Conservation (phyloP, 2,797 vertebrate species). For the Alexandromys oeconomus region DNA sequence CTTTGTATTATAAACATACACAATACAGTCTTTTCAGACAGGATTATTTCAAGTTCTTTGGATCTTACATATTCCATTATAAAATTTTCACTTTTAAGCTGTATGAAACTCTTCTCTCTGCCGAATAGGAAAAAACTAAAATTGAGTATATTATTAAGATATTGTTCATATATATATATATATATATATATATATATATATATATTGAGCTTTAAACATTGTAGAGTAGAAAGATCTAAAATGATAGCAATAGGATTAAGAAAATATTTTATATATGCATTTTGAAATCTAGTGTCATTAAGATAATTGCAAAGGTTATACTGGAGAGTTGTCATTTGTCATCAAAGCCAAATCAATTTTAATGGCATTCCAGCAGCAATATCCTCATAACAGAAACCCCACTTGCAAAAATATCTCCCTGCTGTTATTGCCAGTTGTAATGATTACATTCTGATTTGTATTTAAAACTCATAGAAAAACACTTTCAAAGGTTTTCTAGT, state of each 20-base stretch:
- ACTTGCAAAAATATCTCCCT: slow-evolving; percentile 1
- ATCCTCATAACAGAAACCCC: not conserved
- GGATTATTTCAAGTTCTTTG: not conserved
- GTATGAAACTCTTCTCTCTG: not conserved
- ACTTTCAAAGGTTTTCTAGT: slow-evolving; percentile 64
- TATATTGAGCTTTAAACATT: not conserved
- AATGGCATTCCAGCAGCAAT: slow-evolving; percentile 44
- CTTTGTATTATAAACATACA: not conserved
- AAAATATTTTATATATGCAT: not conserved
- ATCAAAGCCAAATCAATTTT: slow-evolving; percentile 61
- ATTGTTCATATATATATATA: too few species aligned
- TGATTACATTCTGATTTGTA: slow-evolving; percentile 70
- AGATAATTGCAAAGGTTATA: slow-evolving; percentile 50
- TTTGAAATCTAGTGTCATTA: slow-evolving; percentile 59
- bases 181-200: too few species aligned
- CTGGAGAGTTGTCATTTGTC: slow-evolving; percentile 58
- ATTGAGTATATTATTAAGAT: not conserved
- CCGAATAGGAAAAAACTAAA: not conserved
- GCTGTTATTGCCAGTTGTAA: slow-evolving; percentile 48
- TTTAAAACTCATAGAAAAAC: slow-evolving; percentile 68
- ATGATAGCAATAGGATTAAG: not conserved
- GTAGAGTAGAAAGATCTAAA: not conserved
- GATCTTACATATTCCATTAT: not conserved
- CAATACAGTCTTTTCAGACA: not conserved
- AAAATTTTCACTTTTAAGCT: not conserved